These are phyloP conservation scores for Apis laboriosa DNA, from an alignment of 1,140 invertebrate genomes.

Conservation along the genomic window DNA sequence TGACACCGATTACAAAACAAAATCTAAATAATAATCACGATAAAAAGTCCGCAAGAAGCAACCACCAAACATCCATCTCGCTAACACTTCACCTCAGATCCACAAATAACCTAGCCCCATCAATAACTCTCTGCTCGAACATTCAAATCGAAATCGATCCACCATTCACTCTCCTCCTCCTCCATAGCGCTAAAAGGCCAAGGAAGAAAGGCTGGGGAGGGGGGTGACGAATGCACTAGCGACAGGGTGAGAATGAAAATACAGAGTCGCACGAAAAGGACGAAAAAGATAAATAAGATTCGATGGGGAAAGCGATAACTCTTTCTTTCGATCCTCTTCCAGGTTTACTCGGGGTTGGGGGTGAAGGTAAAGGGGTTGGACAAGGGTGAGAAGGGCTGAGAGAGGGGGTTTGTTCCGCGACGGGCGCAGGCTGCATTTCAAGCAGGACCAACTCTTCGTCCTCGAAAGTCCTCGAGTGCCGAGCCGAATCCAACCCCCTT, in stretches of 20 bases:
- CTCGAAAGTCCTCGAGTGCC: conserved; percentile 60
- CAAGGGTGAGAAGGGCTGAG: neutral
- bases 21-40: neutral
- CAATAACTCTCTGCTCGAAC: neutral
- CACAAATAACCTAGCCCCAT: neutral
- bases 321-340: conserved; percentile 37
- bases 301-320: conserved; percentile 8
- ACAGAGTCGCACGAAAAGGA: neutral
- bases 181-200: neutral
- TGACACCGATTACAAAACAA: no score
- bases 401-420: conserved; percentile 65
- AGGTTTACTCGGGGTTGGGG: neutral
- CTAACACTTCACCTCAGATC: neutral
- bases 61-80: neutral
- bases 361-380: neutral
- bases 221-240: neutral
- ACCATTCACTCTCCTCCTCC: neutral
- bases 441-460: conserved; percentile 65
- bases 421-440: conserved; percentile 70
- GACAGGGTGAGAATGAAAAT: neutral
- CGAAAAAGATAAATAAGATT: conserved; percentile 43
- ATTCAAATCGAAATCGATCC: neutral
- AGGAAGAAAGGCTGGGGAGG: neutral
- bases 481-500: conserved; percentile 58
- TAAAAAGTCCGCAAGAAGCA: neutral